Percentiles rank a stretch among this genome's conserved stretches.
These are phyloP conservation scores for Patiria miniata DNA, from an alignment of 35 echinoderm and acorn worm species.

Conservation along the genomic window DNA sequence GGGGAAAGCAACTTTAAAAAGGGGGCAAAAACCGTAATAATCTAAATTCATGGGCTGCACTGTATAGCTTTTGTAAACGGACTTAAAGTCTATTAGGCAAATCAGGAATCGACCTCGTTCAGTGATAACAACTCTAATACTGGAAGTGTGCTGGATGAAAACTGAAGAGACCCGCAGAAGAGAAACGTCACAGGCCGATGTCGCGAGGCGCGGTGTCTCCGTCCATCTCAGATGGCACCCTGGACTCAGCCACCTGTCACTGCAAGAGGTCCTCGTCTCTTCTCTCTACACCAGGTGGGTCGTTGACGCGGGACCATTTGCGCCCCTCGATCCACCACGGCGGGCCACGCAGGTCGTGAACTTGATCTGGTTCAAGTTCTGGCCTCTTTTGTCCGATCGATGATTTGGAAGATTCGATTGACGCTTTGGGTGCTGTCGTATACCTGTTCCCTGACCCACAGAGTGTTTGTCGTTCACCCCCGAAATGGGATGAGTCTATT, in stretches of 20 bases:
- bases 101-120: no score
- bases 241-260: slow-evolving; percentile 12
- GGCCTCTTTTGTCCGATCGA: background rate
- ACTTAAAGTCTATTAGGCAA: no score
- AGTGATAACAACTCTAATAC: no score
- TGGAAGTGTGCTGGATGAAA: no score
- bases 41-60: no score
- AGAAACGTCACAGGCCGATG: no score
- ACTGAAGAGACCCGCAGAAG: no score
- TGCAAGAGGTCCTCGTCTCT: slow-evolving; percentile 17
- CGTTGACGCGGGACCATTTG: background rate
- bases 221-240: slow-evolving; percentile 21
- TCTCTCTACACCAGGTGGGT: background rate
- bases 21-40: no score
- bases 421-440: background rate
- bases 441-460: background rate
- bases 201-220: no score
- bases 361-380: slow-evolving; percentile 6
- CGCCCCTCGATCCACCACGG: background rate
- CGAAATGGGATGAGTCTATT: background rate
- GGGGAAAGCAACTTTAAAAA: no score
- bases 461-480: background rate
- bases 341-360: slow-evolving; percentile 6
- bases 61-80: no score
- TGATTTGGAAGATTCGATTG: background rate